Evolutionary conservation across 2,888 invertebrate genomes (phyloP), one percentile per base, ranked within the genome.

Genomic region (Aleiodes testaceus): DNA sequence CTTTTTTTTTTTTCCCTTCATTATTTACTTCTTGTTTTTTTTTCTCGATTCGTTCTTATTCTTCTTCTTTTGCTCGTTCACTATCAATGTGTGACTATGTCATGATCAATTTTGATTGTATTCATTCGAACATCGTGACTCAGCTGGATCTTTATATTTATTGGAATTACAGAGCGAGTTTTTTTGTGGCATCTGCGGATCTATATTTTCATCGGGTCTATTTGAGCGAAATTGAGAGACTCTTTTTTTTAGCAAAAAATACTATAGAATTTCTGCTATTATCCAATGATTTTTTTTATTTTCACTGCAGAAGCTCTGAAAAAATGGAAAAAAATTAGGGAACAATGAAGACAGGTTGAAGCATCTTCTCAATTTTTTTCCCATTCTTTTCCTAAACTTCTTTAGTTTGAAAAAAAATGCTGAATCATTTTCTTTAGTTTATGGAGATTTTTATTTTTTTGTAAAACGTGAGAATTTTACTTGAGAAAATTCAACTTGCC

Each of bases 1-100:
- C 26, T 26, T 50, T 59, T 61, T 66, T 74, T 74, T 67, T 50
- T 65, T 47, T 26, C 18, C 47, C 22, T 42, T 66, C 14, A 68
- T 47, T 64, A 18, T 66, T 66, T 49, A 42, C n/a, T 30, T 9
- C n/a, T 44, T 49, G 52, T 52, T 11, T 26, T 16, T 64, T 30
- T 14, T 30, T 14, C 30, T 18, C n/a, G n/a, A n/a, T n/a, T 65
- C 36, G 47, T 2, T n/a, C 45, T 16, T 49, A 66, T 68, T 68
- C 65, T 71, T 64, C 55, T 72, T n/a, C n/a, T n/a, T n/a, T 64
- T 72, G n/a, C 64, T 36, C 50, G 50, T 9, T 22, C 30, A 1
- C 12, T 4, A 16, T 3, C 59, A 59, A 47, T 11, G 30, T 14
- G 16, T 30, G n/a, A 3, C 47, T 11, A 14, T 14, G 12, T 36